phyloP scores from a whole-genome alignment of 2,888 invertebrate genomes.

The Lasiommata megera region DNA sequence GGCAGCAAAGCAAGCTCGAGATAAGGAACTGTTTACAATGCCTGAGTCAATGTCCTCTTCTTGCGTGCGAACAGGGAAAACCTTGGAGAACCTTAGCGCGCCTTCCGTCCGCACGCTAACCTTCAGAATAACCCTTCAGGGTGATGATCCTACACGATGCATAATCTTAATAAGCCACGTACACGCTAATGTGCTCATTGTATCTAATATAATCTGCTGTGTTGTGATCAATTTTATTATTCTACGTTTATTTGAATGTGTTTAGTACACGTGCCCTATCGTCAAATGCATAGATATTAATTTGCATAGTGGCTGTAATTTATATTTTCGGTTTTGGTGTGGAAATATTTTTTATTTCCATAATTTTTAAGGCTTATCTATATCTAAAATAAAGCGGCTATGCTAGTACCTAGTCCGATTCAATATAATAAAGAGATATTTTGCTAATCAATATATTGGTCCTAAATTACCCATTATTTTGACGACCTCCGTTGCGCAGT shows the following conservation, averaged over 20 bases:
- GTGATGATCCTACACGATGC: slow-evolving; percentile 52
- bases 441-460: too few relatives aligned
- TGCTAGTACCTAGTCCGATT: too few relatives aligned
- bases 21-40: slow-evolving; percentile 81
- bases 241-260: background rate
- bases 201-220: slow-evolving; percentile 23
- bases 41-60: slow-evolving; percentile 80
- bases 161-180: slow-evolving; percentile 35
- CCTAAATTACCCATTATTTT: too few relatives aligned
- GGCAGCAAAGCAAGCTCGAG: slow-evolving; percentile 57
- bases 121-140: slow-evolving; percentile 52
- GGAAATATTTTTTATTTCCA: too few relatives aligned
- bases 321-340: too few relatives aligned
- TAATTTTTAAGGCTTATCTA: too few relatives aligned
- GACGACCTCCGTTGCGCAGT: too few relatives aligned
- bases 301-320: too few relatives aligned
- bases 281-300: too few relatives aligned
- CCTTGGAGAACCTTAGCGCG: slow-evolving; percentile 64
- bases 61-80: slow-evolving; percentile 68
- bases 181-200: slow-evolving; percentile 36
- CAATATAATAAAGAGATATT: too few relatives aligned
- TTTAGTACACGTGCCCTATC: too few relatives aligned
- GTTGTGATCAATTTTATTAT: slow-evolving; percentile 13
- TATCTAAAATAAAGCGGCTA: too few relatives aligned
- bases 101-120: slow-evolving; percentile 53